These are phyloP conservation scores for Tolypeutes matacus DNA, from an alignment of 2,797 vertebrate genomes.

Conservation along the genomic window DNA sequence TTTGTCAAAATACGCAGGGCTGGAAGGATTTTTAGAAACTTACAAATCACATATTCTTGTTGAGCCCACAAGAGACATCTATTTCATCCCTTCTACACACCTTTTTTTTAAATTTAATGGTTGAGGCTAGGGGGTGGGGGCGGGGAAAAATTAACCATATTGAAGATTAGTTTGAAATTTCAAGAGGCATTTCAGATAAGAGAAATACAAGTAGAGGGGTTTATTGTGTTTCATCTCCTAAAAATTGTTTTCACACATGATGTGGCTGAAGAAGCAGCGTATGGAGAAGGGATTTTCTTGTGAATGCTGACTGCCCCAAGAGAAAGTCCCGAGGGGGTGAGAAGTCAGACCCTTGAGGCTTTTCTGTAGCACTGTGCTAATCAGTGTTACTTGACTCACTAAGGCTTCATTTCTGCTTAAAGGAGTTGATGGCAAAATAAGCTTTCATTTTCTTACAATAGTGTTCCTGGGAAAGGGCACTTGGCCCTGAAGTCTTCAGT, in stretches of 20 bases:
- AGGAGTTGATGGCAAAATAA: slow-evolving; percentile 65
- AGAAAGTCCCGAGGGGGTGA: slow-evolving; percentile 18
- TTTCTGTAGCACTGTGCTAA: slow-evolving; percentile 67
- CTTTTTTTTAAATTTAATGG: slow-evolving; percentile 28
- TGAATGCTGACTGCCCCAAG: slow-evolving; percentile 54
- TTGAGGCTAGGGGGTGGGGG: neutral
- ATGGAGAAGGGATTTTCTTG: slow-evolving; percentile 79
- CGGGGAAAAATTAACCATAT: slow-evolving; percentile 70
- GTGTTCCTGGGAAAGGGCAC: neutral
- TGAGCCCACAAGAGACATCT: slow-evolving; percentile 63
- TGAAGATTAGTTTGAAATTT: slow-evolving; percentile 78
- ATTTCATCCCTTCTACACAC: too few species aligned
- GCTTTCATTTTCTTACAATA: slow-evolving; percentile 50
- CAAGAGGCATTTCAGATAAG: slow-evolving; percentile 74
- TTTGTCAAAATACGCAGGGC: slow-evolving; percentile 83
- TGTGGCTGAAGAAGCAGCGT: slow-evolving; percentile 33
- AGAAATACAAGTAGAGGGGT: neutral
- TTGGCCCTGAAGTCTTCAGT: neutral
- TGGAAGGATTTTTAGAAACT: slow-evolving; percentile 79
- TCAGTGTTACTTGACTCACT: slow-evolving; percentile 69
- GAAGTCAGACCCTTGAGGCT: slow-evolving; percentile 59
- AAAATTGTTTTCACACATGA: slow-evolving; percentile 73
- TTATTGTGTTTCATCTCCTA: slow-evolving; percentile 70
- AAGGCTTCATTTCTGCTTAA: slow-evolving; percentile 67
- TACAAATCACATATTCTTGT: slow-evolving; percentile 78